phyloP scores from a whole-genome alignment of 2,113 vertebrate species.

The Dryoscopus gambensis region DNA sequence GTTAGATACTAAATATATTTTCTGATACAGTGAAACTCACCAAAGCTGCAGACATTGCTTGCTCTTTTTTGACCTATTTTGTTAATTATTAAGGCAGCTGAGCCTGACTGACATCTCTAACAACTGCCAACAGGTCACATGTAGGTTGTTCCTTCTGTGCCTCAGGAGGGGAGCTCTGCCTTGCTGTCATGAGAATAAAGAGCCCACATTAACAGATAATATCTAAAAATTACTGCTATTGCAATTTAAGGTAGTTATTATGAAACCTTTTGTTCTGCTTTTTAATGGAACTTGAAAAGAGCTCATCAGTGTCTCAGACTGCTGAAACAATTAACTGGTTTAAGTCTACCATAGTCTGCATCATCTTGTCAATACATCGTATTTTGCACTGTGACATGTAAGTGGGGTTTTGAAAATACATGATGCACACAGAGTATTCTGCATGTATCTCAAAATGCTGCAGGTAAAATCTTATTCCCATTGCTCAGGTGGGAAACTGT shows the following conservation, averaged over 20 bases:
- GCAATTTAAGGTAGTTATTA: not conserved
- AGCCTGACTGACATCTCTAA: not conserved
- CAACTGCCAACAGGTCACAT: not conserved
- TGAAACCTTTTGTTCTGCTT: not conserved
- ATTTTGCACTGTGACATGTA: not conserved
- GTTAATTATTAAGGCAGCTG: not conserved
- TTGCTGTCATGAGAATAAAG: not conserved
- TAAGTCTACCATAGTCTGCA: not conserved
- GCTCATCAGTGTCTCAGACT: not conserved
- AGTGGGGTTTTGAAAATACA: not conserved
- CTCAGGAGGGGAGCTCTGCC: not conserved
- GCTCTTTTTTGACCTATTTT: not conserved
- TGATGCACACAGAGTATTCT: not conserved
- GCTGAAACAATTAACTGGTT: not conserved
- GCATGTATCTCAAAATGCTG: not conserved
- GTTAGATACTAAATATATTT: not conserved
- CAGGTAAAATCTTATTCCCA: not conserved
- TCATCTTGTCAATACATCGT: not conserved
- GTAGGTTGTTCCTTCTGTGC: not conserved
- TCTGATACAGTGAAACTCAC: not conserved
- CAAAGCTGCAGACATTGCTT: not conserved
- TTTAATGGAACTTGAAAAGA: not conserved
- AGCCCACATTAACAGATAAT: not conserved
- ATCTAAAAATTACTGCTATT: not conserved
- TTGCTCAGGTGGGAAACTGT: not conserved